Conservation (phyloP, 2,888 invertebrate species). For the Notodromas monacha region DNA sequence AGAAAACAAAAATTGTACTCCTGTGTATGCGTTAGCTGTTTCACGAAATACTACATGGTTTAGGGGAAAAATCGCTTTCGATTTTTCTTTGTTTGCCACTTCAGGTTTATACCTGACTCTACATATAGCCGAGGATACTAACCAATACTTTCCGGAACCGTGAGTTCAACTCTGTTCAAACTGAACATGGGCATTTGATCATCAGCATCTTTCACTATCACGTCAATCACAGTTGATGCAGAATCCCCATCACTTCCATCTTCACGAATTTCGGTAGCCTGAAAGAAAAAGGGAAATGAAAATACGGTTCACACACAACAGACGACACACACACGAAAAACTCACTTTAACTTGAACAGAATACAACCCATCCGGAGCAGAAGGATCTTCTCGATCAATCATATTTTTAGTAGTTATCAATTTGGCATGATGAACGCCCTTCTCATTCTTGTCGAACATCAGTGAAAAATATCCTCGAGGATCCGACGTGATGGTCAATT, state of each 20-base stretch:
- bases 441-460: conserved; percentile 12
- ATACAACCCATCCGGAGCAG: conserved; percentile 17
- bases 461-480: neutral
- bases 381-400: conserved; percentile 36
- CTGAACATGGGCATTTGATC: conserved; percentile 27
- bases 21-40: too few species aligned
- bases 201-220: conserved; percentile 42
- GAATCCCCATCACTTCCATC: conserved; percentile 19
- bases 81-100: too few species aligned
- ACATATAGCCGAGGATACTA: too few species aligned
- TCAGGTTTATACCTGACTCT: too few species aligned
- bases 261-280: conserved; percentile 9
- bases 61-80: too few species aligned
- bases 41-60: too few species aligned
- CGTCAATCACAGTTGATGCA: conserved; percentile 31
- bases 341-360: conserved; percentile 28
- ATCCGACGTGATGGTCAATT: neutral
- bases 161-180: conserved; percentile 12
- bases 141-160: conserved; percentile 40
- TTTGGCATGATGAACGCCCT: conserved; percentile 17
- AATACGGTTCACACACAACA: too few species aligned
- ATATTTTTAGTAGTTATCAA: conserved; percentile 27
- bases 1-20: too few species aligned
- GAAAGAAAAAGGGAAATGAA: conserved; percentile 2
- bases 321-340: too few species aligned